phyloP scores from a whole-genome alignment of 2,888 invertebrate species.

The Eupithecia pulchellata region DNA sequence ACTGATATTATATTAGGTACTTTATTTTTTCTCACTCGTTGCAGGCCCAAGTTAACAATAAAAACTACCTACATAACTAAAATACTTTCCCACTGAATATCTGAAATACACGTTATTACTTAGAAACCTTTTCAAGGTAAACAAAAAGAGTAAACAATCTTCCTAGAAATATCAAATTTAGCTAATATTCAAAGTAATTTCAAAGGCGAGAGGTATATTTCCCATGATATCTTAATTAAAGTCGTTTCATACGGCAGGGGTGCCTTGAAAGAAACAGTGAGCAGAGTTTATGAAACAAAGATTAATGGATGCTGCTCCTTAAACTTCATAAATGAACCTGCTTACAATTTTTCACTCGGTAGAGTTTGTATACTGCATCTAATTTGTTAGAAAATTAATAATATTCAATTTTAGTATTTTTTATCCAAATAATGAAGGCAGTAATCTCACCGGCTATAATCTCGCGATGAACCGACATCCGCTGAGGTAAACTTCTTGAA shows the following conservation, averaged over 20 bases:
- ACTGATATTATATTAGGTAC: too few species aligned
- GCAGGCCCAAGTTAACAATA: neutral
- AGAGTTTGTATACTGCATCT: conserved; percentile 20
- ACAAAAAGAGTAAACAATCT: conserved; percentile 9
- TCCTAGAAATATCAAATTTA: conserved; percentile 61
- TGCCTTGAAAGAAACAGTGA: conserved; percentile 69
- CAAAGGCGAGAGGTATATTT: conserved; percentile 72
- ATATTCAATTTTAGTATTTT: neutral
- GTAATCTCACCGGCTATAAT: neutral
- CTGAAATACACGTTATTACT: neutral
- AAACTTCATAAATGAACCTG: conserved; percentile 71
- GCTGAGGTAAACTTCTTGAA: neutral
- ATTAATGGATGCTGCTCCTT: conserved; percentile 74
- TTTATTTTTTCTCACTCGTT: neutral
- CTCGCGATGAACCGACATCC: neutral
- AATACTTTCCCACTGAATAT: neutral
- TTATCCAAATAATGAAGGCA: neutral
- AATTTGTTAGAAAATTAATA: conserved; percentile 16
- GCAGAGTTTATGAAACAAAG: conserved; percentile 74
- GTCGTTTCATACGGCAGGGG: conserved; percentile 63
- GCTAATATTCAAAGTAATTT: conserved; percentile 63
- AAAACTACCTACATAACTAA: neutral
- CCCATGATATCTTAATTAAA: conserved; percentile 82
- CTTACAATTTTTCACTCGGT: conserved; percentile 41
- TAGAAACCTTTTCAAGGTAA: neutral